Conservation (phyloP, 2,797 vertebrate species). For the Thaleichthys pacificus region DNA sequence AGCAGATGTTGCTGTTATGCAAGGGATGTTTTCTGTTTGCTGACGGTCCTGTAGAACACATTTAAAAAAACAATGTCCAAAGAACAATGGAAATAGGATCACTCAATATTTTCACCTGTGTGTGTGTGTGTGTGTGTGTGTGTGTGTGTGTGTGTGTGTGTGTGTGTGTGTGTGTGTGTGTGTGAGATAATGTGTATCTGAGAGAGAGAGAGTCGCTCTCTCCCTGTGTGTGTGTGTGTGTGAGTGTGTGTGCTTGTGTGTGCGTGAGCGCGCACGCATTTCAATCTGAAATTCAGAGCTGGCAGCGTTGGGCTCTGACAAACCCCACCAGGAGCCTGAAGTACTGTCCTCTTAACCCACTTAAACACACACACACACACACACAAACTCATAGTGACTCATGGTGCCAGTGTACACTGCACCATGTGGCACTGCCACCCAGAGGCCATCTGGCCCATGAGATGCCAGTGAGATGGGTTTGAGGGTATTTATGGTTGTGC, state of each 20-base stretch:
- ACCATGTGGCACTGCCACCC: constrained; percentile 5
- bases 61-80: no score
- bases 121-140: not conserved
- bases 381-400: not conserved
- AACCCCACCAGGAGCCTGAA: constrained; percentile 2
- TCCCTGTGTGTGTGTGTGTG: constrained; percentile 19
- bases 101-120: constrained; percentile 15
- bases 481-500: not conserved
- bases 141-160: not conserved
- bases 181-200: not conserved
- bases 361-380: constrained; percentile 17
- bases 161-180: not conserved
- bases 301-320: not conserved
- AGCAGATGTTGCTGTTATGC: not conserved
- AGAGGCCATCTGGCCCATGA: not conserved
- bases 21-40: not conserved
- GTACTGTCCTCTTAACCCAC: constrained; percentile 1
- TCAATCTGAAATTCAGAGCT: not conserved
- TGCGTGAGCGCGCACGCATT: not conserved
- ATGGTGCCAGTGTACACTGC: not conserved
- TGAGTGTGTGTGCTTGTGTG: constrained; percentile 4
- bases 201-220: no score
- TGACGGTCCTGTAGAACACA: not conserved
- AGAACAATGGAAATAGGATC: constrained; percentile 28
- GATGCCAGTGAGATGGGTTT: not conserved